Conservation (phyloP, 2,888 invertebrate genomes). For the Cerastis leucographa region DNA sequence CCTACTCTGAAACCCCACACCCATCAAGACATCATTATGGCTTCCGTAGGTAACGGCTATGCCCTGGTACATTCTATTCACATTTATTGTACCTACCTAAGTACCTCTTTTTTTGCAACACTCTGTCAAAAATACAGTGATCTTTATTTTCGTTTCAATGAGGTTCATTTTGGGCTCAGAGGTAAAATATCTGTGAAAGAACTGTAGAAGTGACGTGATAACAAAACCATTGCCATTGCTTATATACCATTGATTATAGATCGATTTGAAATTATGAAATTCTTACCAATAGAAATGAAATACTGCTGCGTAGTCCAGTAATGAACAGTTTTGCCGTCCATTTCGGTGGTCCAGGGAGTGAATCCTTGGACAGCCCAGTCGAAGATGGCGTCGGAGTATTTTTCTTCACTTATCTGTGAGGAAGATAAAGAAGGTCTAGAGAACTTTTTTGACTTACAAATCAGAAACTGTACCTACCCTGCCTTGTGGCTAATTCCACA, state of each 20-base stretch:
- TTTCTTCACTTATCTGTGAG: conserved; percentile 27
- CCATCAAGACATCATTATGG: neutral
- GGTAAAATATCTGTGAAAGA: neutral
- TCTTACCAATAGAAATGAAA: conserved; percentile 52
- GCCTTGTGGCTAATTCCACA: no score
- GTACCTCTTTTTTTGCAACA: neutral
- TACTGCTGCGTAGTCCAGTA: conserved; percentile 55
- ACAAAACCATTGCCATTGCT: no score
- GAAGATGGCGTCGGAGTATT: conserved; percentile 13
- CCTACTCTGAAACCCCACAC: neutral
- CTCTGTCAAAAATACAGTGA: neutral
- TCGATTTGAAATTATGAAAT: neutral
- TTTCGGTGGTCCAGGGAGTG: conserved; percentile 37
- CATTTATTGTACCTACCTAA: no score
- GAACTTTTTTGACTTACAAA: no score
- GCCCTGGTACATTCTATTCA: neutral
- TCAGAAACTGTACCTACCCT: no score
- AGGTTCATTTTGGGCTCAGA: neutral
- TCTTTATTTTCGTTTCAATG: neutral
- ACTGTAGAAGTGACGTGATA: neutral
- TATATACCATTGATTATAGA: no score
- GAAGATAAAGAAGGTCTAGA: neutral
- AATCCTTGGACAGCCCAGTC: conserved; percentile 57
- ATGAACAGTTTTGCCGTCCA: conserved; percentile 23
- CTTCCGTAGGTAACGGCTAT: neutral